Base-by-base conservation (phyloP, 2,888 invertebrate genomes). In the Dicyrtoma fusca region DNA sequence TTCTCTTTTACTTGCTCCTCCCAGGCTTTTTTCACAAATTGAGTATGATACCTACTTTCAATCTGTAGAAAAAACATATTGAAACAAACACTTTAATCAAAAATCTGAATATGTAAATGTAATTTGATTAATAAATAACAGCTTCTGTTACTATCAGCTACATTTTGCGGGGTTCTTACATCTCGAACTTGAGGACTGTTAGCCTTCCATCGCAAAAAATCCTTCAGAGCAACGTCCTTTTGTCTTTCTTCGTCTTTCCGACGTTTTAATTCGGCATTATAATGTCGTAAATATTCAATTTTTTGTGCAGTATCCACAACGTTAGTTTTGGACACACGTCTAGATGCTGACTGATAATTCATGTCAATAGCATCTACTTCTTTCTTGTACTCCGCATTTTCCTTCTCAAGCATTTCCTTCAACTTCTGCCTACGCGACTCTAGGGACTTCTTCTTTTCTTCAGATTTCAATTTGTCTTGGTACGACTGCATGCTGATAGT, bases 1-100 rank as follows among this genome's bases (percentile, higher is more conserved):
- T 71, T 71, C 45, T 71, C 71, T 25, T 71, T 11, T 21, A 64
- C 25, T 26, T 71, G 71, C 6, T 71, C 71, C 8, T 71, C 71
- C 71, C 71, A 71, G 1, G 59, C 71, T 26, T 71, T 71, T 17
- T 57, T 62, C 8, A 71, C 64, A 21, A 71, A 71, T 25, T 57
- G 57, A 17, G 71, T 47, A 57, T 71, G 71, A 14, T 65, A 23
- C 11, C 59, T 57, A 47, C 65, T 65, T 19, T 71, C 71, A 19
- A 71, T 47, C 71, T 71, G 53, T n/a, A n/a, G 14, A 59, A n/a
- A 45, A 21, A 10, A 21, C 14, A 45, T 19, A 45, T n/a, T 34
- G 34, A 34, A 34, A 49, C n/a, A n/a, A n/a, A 17, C 3, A 49
- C 51, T 49, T 19, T 11, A 45, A 45, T 13, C 45, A 10, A 13